These are phyloP conservation scores for Melinaea menophilus DNA, from an alignment of 2,888 invertebrate species.

Conservation along the genomic window DNA sequence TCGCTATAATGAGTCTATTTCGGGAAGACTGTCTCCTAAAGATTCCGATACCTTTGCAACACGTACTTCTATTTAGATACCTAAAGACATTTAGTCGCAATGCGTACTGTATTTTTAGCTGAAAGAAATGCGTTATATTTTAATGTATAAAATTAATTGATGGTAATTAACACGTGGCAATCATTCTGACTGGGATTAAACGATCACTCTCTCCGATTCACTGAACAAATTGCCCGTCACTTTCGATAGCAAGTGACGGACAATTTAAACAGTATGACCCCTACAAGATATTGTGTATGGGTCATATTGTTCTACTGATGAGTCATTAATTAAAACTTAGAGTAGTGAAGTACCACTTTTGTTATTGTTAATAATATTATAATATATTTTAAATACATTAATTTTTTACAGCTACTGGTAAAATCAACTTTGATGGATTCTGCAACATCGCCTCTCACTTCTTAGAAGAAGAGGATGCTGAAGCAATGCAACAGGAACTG, in stretches of 20 bases:
- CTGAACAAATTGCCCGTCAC: slow-evolving; percentile 8
- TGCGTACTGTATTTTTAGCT: slow-evolving; percentile 22
- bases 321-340: background rate
- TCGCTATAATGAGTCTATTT: slow-evolving; percentile 65
- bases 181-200: slow-evolving; percentile 14
- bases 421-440: slow-evolving; percentile 97
- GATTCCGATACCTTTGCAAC: slow-evolving; percentile 31
- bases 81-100: slow-evolving; percentile 17
- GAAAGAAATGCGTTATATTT: slow-evolving; percentile 7
- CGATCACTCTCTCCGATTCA: slow-evolving; percentile 1
- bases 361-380: background rate
- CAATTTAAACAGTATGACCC: background rate
- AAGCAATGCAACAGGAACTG: slow-evolving; percentile 97
- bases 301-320: background rate
- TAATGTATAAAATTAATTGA: slow-evolving; percentile 15
- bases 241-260: background rate
- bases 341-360: background rate
- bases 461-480: slow-evolving; percentile 96
- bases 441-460: slow-evolving; percentile 95
- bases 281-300: background rate
- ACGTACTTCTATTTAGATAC: slow-evolving; percentile 27
- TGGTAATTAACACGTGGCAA: slow-evolving; percentile 13
- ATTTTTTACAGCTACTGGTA: slow-evolving; percentile 82
- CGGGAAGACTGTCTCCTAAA: slow-evolving; percentile 41
- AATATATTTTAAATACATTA: background rate